A percentile compares a stretch with the other conserved stretches of the same genome.
Evolutionary conservation across 2,888 invertebrate species (phyloP).

Genomic region (Drosophila pseudotakahashii): DNA sequence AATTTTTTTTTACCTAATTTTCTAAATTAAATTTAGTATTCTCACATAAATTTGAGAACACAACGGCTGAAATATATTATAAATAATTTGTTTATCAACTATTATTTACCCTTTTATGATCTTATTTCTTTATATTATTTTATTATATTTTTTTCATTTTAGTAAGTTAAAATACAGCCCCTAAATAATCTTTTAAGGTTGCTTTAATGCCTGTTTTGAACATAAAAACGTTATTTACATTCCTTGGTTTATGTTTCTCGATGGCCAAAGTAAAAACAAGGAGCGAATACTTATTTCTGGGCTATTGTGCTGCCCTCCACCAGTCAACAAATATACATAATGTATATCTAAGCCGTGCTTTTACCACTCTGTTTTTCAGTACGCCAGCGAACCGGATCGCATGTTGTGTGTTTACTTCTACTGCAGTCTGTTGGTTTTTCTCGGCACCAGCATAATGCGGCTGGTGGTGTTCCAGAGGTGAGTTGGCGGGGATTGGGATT

Average conservation of each 20-base stretch:
- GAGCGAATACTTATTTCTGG: not conserved
- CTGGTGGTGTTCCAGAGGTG: conserved; percentile 88
- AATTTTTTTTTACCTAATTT: too few relatives aligned
- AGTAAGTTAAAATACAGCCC: not conserved
- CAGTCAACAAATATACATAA: conserved; percentile 10
- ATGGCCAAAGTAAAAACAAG: not conserved
- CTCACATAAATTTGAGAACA: too few relatives aligned
- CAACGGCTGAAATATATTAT: too few relatives aligned
- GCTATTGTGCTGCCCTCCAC: conserved; percentile 2
- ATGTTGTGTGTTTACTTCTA: conserved; percentile 95
- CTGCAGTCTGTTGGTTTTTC: conserved; percentile 90
- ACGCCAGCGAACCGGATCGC: conserved; percentile 91
- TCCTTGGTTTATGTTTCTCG: not conserved
- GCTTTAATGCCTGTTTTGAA: not conserved
- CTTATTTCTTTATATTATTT: too few relatives aligned
- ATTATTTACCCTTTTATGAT: too few relatives aligned
- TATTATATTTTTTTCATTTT: too few relatives aligned
- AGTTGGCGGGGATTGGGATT: conserved; percentile 79
- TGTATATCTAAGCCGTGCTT: conserved; percentile 10
- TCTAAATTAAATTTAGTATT: too few relatives aligned
- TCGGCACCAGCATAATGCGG: conserved; percentile 89
- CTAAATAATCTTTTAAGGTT: not conserved
- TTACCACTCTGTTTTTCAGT: conserved; percentile 85
- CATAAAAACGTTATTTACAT: not conserved
- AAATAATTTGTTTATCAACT: too few relatives aligned